These are phyloP conservation scores for Syrista parreyssii DNA, from an alignment of 2,888 invertebrate species.

Conservation along the genomic window DNA sequence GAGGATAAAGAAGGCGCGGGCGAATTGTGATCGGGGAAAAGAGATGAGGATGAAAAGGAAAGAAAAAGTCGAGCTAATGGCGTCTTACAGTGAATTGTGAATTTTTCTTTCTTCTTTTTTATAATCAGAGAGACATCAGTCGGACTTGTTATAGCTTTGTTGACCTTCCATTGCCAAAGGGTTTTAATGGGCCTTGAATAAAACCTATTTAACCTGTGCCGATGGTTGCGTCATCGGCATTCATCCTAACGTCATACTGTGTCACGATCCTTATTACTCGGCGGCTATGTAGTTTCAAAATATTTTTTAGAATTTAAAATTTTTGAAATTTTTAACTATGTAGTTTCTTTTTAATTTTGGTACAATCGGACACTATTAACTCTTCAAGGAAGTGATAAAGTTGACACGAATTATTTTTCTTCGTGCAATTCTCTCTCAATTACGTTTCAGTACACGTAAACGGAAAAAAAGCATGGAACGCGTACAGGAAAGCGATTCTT, in stretches of 20 bases:
- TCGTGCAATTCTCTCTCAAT: neutral
- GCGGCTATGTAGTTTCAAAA: neutral
- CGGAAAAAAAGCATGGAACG: neutral
- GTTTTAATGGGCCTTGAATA: conserved; percentile 21
- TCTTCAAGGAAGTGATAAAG: neutral
- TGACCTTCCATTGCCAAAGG: conserved; percentile 17
- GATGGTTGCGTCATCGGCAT: conserved; percentile 15
- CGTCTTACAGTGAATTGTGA: neutral
- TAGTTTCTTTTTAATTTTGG: neutral
- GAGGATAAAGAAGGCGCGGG: neutral
- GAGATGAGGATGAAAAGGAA: neutral
- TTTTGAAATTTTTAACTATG: neutral
- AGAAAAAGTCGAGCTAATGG: neutral
- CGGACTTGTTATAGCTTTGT: conserved; percentile 5
- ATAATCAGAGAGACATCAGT: neutral
- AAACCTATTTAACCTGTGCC: conserved; percentile 15
- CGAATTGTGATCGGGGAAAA: neutral
- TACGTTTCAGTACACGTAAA: neutral
- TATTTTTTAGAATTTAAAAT: neutral
- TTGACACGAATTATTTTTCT: neutral
- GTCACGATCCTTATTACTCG: neutral
- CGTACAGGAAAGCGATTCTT: neutral
- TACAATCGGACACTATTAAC: neutral
- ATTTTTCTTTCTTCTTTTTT: neutral
- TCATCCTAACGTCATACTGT: neutral